A percentile compares a stretch with the other conserved stretches of the same genome.
phyloP scores from a whole-genome alignment of 2,888 invertebrate species.

The Drosophila subquinaria region DNA sequence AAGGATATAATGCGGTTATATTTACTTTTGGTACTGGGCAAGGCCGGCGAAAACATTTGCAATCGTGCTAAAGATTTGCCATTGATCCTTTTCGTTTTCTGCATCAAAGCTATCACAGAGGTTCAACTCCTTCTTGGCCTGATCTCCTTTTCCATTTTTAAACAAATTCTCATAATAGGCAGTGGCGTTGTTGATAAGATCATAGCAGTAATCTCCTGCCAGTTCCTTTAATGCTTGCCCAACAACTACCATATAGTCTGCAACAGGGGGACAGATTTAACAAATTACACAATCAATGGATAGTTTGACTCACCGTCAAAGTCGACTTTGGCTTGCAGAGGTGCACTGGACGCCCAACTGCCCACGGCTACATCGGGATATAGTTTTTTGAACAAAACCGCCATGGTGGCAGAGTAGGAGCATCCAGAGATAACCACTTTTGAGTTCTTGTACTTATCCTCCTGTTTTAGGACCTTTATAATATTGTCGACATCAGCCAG shows the following conservation, averaged over 20 bases:
- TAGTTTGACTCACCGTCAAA: conserved; percentile 83
- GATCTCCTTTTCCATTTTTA: conserved; percentile 32
- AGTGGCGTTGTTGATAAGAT: conserved; percentile 68
- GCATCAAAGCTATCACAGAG: conserved; percentile 68
- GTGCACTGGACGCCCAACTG: conserved; percentile 88
- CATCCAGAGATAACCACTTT: conserved; percentile 87
- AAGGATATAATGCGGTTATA: background rate
- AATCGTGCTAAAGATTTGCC: conserved; percentile 71
- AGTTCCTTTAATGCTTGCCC: conserved; percentile 63
- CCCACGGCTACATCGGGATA: conserved; percentile 88
- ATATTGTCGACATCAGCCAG: conserved; percentile 87
- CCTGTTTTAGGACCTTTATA: conserved; percentile 84
- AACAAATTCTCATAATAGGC: conserved; percentile 61
- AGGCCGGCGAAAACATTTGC: conserved; percentile 72
- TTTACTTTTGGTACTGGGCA: conserved; percentile 70
- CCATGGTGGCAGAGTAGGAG: conserved; percentile 89
- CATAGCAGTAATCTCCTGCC: conserved; percentile 69
- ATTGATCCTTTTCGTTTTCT: conserved; percentile 57
- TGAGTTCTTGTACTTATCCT: conserved; percentile 76
- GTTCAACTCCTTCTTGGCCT: conserved; percentile 62
- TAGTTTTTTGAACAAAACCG: conserved; percentile 88
- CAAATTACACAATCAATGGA: background rate
- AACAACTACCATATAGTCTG: conserved; percentile 73
- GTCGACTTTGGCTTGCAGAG: conserved; percentile 87
- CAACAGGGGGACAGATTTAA: background rate